Conservation (phyloP, 1,140 invertebrate species). For the Platyscapa corneri region DNA sequence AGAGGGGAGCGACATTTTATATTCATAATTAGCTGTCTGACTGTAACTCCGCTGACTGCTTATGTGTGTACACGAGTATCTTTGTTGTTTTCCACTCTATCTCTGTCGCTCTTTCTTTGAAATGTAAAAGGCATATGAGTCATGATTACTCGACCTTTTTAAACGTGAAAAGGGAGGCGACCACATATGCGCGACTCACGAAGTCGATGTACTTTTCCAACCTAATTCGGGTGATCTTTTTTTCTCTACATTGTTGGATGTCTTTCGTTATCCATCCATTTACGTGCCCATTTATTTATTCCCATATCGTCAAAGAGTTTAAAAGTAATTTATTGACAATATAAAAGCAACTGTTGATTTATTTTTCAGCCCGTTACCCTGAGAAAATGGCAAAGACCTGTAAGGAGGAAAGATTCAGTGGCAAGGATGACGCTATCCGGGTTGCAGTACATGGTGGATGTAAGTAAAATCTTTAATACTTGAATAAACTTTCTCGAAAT, state of each 20-base stretch:
- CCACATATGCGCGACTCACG: no score
- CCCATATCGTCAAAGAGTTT: not conserved
- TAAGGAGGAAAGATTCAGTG: slow-evolving; percentile 80
- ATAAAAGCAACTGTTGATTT: not conserved
- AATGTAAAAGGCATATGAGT: not conserved
- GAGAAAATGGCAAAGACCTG: slow-evolving; percentile 71
- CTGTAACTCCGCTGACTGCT: not conserved
- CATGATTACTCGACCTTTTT: slow-evolving; percentile 30
- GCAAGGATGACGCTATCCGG: slow-evolving; percentile 81
- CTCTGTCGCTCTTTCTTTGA: not conserved
- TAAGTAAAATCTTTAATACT: slow-evolving; percentile 70
- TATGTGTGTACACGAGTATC: not conserved
- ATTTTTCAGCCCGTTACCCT: slow-evolving; percentile 68
- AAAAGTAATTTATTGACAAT: not conserved
- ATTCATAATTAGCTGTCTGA: not conserved
- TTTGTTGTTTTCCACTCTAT: slow-evolving; percentile 9
- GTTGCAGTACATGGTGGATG: slow-evolving; percentile 82
- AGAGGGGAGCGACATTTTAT: not conserved
- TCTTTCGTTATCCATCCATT: no score
- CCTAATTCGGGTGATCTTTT: not conserved
- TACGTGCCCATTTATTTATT: no score
- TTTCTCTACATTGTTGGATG: not conserved
- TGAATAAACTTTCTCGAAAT: not conserved
- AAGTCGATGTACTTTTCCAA: no score
- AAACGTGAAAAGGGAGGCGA: not conserved